Base-by-base conservation (phyloP, 2,888 invertebrate species). In the Nasonia oneida region DNA sequence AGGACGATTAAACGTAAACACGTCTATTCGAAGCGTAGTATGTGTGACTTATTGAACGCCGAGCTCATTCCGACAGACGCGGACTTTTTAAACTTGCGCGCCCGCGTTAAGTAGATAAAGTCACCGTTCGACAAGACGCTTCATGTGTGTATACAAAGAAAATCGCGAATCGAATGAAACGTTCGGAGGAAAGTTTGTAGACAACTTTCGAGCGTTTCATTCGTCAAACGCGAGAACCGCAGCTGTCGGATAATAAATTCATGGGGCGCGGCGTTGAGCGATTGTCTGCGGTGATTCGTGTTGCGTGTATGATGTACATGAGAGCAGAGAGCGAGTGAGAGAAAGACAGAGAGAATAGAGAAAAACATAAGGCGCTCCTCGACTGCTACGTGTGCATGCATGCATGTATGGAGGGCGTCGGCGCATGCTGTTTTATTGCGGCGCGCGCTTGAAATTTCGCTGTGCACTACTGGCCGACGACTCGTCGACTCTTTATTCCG, bases 371-470 rank as follows among this genome's bases (percentile, higher is more conserved):
- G 90, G 89, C 90, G 90, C 89, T 92, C 89, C 89, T 92, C 89
- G 88, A 89, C 90, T 89, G 88, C 81, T 50, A 81, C 84, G 90
- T 91, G 89, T 89, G 89, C 90, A 91, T 90, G 90, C 90, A 88
- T 89, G 90, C 85, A 29, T 89, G 88, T 53, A 53, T 61, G 57
- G 57, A 61, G 23, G 23, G 57, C 57, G 57, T 61, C 57, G 57
- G 57, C 57, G 88, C 89, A 89, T 90, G 90, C 90, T 88, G 82
- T 64, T 70, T 76, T 73, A 84, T 73, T 61, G 3, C 37, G 53
- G 14, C 1, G 57, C 64, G 71, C 71, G 67, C 42, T 78, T 12
- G 70, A 82, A 71, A 70, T 75, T 53, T 50, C 2, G 47, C 18
- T 2, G 12, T 15, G 29, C 29, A 29, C 29, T 29, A 3, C 37